Percentiles rank a stretch among this genome's conserved stretches.
These are phyloP conservation scores for Cynoglossus semilaevis DNA, from an alignment of 2,113 vertebrate genomes.

Conservation along the genomic window DNA sequence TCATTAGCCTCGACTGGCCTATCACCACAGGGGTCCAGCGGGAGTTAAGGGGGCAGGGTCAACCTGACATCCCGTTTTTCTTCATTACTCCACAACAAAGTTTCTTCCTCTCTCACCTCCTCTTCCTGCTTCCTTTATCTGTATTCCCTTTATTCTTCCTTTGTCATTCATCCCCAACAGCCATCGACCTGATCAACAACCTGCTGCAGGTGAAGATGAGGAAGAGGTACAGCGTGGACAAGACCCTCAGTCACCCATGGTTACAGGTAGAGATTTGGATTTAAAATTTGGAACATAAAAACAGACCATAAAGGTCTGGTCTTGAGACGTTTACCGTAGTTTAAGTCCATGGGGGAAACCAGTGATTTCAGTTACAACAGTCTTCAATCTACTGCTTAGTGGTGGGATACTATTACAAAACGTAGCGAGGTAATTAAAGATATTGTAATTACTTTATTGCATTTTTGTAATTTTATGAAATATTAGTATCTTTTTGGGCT, in stretches of 20 bases:
- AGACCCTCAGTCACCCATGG: constrained; percentile 96
- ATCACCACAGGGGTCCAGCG: constrained; percentile 25
- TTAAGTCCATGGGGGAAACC: too few relatives aligned
- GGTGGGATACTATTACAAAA: too few relatives aligned
- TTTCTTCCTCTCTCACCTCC: neutral
- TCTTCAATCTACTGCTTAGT: too few relatives aligned
- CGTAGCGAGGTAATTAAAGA: too few relatives aligned
- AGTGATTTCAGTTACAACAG: too few relatives aligned
- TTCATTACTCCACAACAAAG: neutral
- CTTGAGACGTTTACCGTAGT: too few relatives aligned
- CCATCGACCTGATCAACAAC: constrained; percentile 97
- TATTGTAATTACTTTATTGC: too few relatives aligned
- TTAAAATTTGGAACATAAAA: neutral
- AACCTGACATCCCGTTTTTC: constrained; percentile 30
- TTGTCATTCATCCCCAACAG: constrained; percentile 62
- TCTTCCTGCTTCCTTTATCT: neutral
- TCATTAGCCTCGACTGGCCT: constrained; percentile 68
- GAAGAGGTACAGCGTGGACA: constrained; percentile 96
- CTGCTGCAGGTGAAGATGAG: constrained; percentile 99
- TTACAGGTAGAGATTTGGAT: constrained; percentile 78
- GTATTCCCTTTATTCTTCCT: neutral
- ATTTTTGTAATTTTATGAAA: too few relatives aligned
- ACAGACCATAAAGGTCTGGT: neutral
- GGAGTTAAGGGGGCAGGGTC: constrained; percentile 11
- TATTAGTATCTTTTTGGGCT: too few relatives aligned